These are phyloP conservation scores for Scaptomyza flava DNA, from an alignment of 2,888 invertebrate genomes.

Conservation along the genomic window DNA sequence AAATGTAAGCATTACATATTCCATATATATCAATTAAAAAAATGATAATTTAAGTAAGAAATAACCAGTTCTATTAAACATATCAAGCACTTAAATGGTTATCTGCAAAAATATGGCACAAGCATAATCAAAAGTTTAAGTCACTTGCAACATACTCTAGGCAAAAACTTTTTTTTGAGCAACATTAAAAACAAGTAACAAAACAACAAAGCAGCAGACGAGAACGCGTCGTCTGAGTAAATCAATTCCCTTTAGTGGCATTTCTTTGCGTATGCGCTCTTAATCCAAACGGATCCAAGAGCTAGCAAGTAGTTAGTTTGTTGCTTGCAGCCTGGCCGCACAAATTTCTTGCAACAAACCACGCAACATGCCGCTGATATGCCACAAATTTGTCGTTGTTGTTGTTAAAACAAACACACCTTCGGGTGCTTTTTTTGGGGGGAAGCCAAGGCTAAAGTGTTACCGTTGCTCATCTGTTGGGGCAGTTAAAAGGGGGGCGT, in stretches of 20 bases:
- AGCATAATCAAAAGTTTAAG: conserved; percentile 29
- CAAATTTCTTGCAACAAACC: conserved; percentile 47
- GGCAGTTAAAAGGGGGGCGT: neutral
- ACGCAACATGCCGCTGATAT: conserved; percentile 76
- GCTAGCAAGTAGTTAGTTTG: conserved; percentile 2
- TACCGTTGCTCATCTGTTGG: conserved; percentile 31
- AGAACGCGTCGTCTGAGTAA: conserved; percentile 51
- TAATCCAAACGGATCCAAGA: conserved; percentile 33
- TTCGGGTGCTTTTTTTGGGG: conserved; percentile 72
- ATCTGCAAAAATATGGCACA: neutral
- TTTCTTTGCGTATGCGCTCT: conserved; percentile 48
- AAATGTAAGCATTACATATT: too few species aligned
- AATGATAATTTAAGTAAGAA: too few species aligned
- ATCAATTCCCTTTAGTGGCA: conserved; percentile 82
- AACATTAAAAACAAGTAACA: neutral
- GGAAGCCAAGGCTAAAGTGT: conserved; percentile 35
- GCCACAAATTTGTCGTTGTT: conserved; percentile 73
- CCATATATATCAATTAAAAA: too few species aligned
- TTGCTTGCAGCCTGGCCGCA: conserved; percentile 27
- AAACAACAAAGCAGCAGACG: conserved; percentile 7
- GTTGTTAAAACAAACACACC: conserved; percentile 75
- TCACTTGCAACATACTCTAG: conserved; percentile 11
- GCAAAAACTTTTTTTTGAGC: conserved; percentile 3
- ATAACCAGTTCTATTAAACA: neutral
- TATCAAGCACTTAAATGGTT: neutral